A percentile compares a stretch with the other conserved stretches of the same genome.
phyloP scores from a whole-genome alignment of 1,140 invertebrate genomes.

The Phocides pigmalion region DNA sequence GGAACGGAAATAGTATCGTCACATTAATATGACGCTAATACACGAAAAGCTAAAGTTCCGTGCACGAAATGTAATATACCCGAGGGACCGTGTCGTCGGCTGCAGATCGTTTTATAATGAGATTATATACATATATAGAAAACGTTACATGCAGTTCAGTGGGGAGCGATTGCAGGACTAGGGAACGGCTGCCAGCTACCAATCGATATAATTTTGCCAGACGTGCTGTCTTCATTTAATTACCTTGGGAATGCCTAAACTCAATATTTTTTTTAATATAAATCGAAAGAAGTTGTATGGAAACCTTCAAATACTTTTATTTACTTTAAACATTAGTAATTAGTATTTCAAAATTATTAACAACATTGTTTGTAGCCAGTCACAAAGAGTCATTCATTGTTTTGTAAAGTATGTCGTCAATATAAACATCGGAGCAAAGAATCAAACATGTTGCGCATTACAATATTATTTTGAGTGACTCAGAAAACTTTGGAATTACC shows the following conservation, averaged over 20 bases:
- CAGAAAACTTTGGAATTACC: not conserved
- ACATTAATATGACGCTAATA: constrained; percentile 16
- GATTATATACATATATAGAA: constrained; percentile 8
- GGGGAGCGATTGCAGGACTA: constrained; percentile 52
- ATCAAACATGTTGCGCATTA: constrained; percentile 1
- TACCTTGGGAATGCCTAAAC: not conserved
- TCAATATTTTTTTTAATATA: not conserved
- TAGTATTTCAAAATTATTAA: no score
- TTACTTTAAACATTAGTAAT: no score
- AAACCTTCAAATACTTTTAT: not conserved
- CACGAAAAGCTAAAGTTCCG: constrained; percentile 1
- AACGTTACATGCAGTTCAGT: constrained; percentile 21
- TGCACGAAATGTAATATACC: constrained; percentile 1
- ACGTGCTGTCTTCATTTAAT: constrained; percentile 27
- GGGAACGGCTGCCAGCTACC: constrained; percentile 52
- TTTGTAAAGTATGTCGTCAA: constrained; percentile 10
- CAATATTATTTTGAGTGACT: constrained; percentile 10
- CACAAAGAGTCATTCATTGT: constrained; percentile 4
- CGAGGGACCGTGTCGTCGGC: not conserved
- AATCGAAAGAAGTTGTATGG: not conserved
- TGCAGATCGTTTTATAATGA: constrained; percentile 16
- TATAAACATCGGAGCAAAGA: constrained; percentile 17
- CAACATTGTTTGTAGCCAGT: not conserved
- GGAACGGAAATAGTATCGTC: constrained; percentile 25
- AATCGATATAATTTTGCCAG: constrained; percentile 64